These are phyloP conservation scores for Chrysopilus asiliformis DNA, from an alignment of 2,888 invertebrate genomes.

Conservation along the genomic window DNA sequence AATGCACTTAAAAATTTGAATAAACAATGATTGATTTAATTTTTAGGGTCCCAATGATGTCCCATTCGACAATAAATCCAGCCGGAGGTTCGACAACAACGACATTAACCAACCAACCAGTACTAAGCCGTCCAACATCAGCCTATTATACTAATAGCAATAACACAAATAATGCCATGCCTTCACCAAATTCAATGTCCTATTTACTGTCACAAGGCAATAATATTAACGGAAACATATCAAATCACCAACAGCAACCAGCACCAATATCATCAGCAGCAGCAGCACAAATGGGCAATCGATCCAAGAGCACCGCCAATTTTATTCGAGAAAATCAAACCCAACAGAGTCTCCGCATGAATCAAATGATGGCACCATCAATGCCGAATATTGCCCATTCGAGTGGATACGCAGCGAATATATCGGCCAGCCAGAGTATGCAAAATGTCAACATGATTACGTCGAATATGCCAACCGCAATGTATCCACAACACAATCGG, in stretches of 20 bases:
- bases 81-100: slow-evolving; percentile 17
- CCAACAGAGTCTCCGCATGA: slow-evolving; percentile 29
- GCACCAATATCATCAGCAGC: slow-evolving; percentile 21
- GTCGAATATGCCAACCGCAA: slow-evolving; percentile 15
- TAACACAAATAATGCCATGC: slow-evolving; percentile 22
- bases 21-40: too few species aligned
- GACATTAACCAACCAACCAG: slow-evolving; percentile 19
- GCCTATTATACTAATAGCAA: slow-evolving; percentile 33
- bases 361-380: slow-evolving; percentile 35
- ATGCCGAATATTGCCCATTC: slow-evolving; percentile 35
- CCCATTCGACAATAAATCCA: slow-evolving; percentile 26
- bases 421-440: slow-evolving; percentile 35
- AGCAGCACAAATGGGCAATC: slow-evolving; percentile 20
- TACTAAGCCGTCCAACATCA: slow-evolving; percentile 32
- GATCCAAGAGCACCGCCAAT: slow-evolving; percentile 24
- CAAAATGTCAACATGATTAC: slow-evolving; percentile 32
- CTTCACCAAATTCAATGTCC: slow-evolving; percentile 25
- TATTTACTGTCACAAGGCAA: slow-evolving; percentile 19
- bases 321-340: slow-evolving; percentile 25
- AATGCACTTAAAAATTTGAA: too few species aligned
- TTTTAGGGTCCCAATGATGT: too few species aligned
- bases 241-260: slow-evolving; percentile 20
- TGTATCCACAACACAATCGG: slow-evolving; percentile 15
- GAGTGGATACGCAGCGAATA: slow-evolving; percentile 20
- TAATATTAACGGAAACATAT: slow-evolving; percentile 5